Evolutionary conservation across 1,140 invertebrate species (phyloP), one percentile per base, ranked within the genome.

Genomic region (Cyclargus thomasi): DNA sequence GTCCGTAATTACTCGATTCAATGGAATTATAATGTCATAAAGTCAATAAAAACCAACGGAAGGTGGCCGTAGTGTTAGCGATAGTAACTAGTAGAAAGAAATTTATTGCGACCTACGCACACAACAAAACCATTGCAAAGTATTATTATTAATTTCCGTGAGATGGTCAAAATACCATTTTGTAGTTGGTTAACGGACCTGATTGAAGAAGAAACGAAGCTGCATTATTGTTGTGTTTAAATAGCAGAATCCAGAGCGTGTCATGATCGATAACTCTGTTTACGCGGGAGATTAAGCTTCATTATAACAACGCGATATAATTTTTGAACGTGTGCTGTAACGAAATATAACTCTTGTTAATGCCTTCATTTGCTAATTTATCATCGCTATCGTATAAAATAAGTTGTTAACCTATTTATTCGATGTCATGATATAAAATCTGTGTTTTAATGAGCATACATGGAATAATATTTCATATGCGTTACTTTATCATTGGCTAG

Each of bases 181-280:
- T n/a, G n/a, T n/a, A n/a, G n/a, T n/a, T n/a, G n/a, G n/a, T n/a
- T n/a, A n/a, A n/a, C n/a, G n/a, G n/a, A n/a, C n/a, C n/a, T n/a
- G n/a, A 23, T 23, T 2, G 23, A 23, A 23, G 1, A 23, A 23
- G 1, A 29, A 29, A 7, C 29, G 29, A 29, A 29, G 1, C 29
- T 29, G 29, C 1, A 29, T 29, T 29, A 29, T 7, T 29, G 29
- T 29, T 29, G 5, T 5, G 8, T 5, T 14, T 16, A 8, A 47
- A 47, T 47, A 47, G 39, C 1, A 16, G 39, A 14, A 64, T 67
- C 73, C 57, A 76, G 76, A 75, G 82, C 76, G 74, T 69, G 71
- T 78, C 80, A 75, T 81, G 78, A 79, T 83, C 79, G 77, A 78
- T 82, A 78, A 83, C 71, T 78, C 71, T 75, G 77, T 82, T 80